phyloP scores from a whole-genome alignment of 2,797 vertebrate genomes.

The Enteromius trimaculatus region DNA sequence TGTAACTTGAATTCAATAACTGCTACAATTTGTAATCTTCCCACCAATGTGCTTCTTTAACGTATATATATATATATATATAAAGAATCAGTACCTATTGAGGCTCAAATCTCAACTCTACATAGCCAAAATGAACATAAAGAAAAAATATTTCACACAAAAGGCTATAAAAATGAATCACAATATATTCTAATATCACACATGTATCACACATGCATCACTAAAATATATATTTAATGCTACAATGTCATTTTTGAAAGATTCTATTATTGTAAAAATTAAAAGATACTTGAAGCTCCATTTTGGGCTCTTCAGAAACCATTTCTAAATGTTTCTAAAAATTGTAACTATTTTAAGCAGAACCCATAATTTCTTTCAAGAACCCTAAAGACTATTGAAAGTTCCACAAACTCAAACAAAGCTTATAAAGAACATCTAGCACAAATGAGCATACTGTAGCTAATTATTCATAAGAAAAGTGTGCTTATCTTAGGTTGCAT shows the following conservation, averaged over 20 bases:
- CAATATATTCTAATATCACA: too few species aligned
- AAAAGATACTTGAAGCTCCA: not conserved
- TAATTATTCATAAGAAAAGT: not conserved
- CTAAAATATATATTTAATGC: too few species aligned
- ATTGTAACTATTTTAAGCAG: not conserved
- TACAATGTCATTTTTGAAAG: not conserved
- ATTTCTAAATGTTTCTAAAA: not conserved
- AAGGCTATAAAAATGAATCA: too few species aligned
- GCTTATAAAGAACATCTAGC: not conserved
- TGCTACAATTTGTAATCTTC: not conserved
- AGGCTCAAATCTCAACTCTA: not conserved
- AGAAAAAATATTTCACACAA: not conserved
- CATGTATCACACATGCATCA: not conserved
- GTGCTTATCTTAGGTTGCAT: not conserved
- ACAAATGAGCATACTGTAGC: not conserved
- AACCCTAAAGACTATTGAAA: not conserved
- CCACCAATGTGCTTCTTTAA: not conserved
- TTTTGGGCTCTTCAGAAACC: not conserved
- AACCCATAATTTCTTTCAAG: not conserved
- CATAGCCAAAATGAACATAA: not conserved
- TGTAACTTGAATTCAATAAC: not conserved
- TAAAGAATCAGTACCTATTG: not conserved
- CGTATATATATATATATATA: not conserved
- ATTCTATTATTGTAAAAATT: not conserved
- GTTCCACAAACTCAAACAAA: not conserved